These are phyloP conservation scores for Coptotermes formosanus DNA, from an alignment of 1,140 invertebrate genomes.

Conservation along the genomic window DNA sequence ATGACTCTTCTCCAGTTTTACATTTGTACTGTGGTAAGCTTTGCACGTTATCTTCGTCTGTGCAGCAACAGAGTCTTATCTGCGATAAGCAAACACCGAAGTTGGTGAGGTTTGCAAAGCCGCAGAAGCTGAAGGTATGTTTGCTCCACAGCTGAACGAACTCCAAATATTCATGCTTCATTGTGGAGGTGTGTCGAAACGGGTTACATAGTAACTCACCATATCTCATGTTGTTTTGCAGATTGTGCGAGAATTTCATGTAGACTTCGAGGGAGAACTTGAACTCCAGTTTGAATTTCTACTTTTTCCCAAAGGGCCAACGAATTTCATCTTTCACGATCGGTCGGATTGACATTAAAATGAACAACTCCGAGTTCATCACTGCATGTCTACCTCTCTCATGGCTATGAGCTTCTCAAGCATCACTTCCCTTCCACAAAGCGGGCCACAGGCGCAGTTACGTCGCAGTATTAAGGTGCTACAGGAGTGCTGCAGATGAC, in stretches of 20 bases:
- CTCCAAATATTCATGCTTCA: too few relatives aligned
- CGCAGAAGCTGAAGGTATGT: too few relatives aligned
- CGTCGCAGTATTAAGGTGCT: not conserved
- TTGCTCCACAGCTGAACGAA: too few relatives aligned
- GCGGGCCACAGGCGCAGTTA: not conserved
- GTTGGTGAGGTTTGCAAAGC: too few relatives aligned
- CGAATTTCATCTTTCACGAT: slow-evolving; percentile 64
- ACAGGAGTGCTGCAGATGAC: not conserved
- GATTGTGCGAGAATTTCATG: slow-evolving; percentile 68
- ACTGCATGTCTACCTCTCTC: not conserved
- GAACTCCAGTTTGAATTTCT: slow-evolving; percentile 76
- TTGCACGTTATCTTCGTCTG: too few relatives aligned
- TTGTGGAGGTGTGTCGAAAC: too few relatives aligned
- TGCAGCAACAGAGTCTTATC: too few relatives aligned
- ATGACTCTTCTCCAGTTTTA: too few relatives aligned
- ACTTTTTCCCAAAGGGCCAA: slow-evolving; percentile 66
- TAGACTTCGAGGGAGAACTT: slow-evolving; percentile 64
- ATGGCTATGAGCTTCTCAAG: not conserved
- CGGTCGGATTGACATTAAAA: slow-evolving; percentile 39
- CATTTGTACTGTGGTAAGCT: too few relatives aligned
- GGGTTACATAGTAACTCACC: too few relatives aligned
- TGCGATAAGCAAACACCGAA: too few relatives aligned
- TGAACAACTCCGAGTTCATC: not conserved
- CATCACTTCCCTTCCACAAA: not conserved
- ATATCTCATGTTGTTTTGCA: slow-evolving; percentile 42